Evolutionary conservation across 2,888 invertebrate species (phyloP).

Genomic region (Lasioglossum pauxillum): DNA sequence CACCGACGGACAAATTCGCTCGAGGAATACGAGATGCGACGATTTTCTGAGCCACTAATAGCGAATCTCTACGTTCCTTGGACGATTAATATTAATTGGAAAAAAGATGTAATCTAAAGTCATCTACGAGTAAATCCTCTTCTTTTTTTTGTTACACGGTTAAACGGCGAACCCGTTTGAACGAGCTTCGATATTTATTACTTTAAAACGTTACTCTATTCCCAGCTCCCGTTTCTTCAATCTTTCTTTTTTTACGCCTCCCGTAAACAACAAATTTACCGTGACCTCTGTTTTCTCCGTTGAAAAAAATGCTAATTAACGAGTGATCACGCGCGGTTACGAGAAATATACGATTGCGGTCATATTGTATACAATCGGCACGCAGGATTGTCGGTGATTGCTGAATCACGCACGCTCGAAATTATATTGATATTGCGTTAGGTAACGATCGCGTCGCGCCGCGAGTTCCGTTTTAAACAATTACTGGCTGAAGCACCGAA

Average conservation of each 20-base stretch:
- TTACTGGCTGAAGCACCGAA: background rate
- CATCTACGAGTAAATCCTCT: conserved; percentile 28
- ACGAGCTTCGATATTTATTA: conserved; percentile 12
- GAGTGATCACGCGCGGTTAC: conserved; percentile 5
- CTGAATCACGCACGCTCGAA: conserved; percentile 35
- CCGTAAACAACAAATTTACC: conserved; percentile 37
- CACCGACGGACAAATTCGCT: background rate
- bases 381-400: conserved; percentile 60
- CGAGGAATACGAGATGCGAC: conserved; percentile 31
- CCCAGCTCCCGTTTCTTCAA: background rate
- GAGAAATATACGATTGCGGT: conserved; percentile 18
- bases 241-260: background rate
- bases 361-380: conserved; percentile 32
- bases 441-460: background rate
- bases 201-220: conserved; percentile 14
- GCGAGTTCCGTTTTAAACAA: conserved; percentile 2
- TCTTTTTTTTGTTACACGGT: background rate
- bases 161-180: conserved; percentile 27
- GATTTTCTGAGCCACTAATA: conserved; percentile 34
- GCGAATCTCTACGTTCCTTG: conserved; percentile 35
- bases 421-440: conserved; percentile 1
- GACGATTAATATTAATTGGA: conserved; percentile 13
- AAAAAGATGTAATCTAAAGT: conserved; percentile 26
- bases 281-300: background rate
- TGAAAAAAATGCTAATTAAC: conserved; percentile 50